Base-by-base conservation (phyloP, 2,888 invertebrate species). In the Drosophila merina region DNA sequence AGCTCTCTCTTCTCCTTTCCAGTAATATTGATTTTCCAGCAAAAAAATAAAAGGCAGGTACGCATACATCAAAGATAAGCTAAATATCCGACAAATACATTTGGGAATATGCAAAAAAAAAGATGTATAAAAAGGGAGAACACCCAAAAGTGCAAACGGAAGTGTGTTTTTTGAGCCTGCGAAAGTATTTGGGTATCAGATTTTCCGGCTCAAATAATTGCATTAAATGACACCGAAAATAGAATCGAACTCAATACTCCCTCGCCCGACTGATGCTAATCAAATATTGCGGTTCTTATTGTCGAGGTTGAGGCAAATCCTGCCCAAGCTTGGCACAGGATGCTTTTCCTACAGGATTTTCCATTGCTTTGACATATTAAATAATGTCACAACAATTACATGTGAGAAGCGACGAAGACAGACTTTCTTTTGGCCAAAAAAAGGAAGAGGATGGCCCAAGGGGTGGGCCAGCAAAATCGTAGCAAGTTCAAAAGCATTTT, bases 361-460 rank as follows among this genome's bases (percentile, higher is more conserved):
- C 26, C 67, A 71, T 73, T 82, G 76, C 86, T 82, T 82, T 87
- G 87, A 87, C 80, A 80, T 89, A 86, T 86, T 84, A 79, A 85
- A 88, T 88, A 87, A 87, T 89, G 83, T 82, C 80, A 78, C 80
- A 88, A 86, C 83, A 83, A 83, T 83, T 82, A 89, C 85, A 74
- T 73, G 80, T 63, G 75, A 74, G 68, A 69, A 73, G 75, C 74
- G 67, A 63, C 73, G 85, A 74, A 66, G 36, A 12, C n/a, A n/a
- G 36, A 10, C 3, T 36, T 36, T n/a, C n/a, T 36, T 36, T 36
- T 36, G 36, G 28, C 28, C 28, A 28, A 28, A 28, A 28, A 28
- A 28, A 28, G 6, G 4, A 28, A 28, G 28, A 36, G 36, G 12
- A 12, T 36, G 12, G 6, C 36, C 1, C 33, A 10, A 10, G n/a